Base-by-base conservation (phyloP, 2,113 vertebrate species). In the Anthoscopus minutus region DNA sequence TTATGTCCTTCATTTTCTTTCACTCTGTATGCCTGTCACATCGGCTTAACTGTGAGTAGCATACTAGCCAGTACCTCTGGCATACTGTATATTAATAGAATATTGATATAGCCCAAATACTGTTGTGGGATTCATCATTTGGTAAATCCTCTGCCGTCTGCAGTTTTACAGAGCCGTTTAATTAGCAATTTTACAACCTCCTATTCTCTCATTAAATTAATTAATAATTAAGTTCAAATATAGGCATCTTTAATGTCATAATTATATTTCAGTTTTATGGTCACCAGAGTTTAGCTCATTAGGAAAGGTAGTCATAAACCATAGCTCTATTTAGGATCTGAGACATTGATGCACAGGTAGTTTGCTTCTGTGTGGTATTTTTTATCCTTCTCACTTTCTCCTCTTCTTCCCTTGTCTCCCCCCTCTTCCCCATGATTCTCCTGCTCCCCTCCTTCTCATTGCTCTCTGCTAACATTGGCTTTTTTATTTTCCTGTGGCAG, bases 151-250 rank as follows among this genome's bases (percentile, higher is more conserved):
- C 96, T 94, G 97, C 96, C 96, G 89, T 98, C 97, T 98, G 97
- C 98, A 98, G 96, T 98, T 98, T 98, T 98, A 98, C 97, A 97
- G 97, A 98, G 97, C 94, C 50, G 85, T 98, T 98, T 98, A 99
- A 99, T 99, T 99, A 98, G 98, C 97, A 97, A 95, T 98, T 99
- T 98, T 99, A 98, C 95, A 97, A 93, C 98, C 98, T 98, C 96
- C 94, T 97, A 97, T 98, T 97, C 97, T 98, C 98, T 98, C 98
- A 98, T 98, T 98, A 98, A 98, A 99, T 99, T 98, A 98, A 99
- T 98, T 98, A 98, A 98, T 98, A 99, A 98, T 98, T 98, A 98
- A 98, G 98, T 97, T 98, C 98, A 98, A 98, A 98, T 98, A 98
- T 98, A 99, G 98, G 98, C 98, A 98, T 98, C 98, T 98, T 99